phyloP scores from a whole-genome alignment of 92 coral and sea anemone species.

The Paramuricea clavata region DNA sequence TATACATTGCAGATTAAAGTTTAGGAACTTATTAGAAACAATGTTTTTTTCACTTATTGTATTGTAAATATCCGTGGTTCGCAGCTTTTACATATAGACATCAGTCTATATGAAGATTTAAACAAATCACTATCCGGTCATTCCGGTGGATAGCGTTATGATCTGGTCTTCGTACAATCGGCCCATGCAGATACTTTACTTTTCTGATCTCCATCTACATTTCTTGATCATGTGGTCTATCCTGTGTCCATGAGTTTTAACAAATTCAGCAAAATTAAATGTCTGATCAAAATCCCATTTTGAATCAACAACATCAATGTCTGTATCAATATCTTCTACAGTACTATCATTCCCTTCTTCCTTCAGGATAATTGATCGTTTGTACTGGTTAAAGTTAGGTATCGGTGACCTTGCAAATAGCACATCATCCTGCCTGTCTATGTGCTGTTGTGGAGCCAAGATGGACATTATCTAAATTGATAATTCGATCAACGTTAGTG shows the following conservation, averaged over 20 bases:
- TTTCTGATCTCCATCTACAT: slow-evolving; percentile 97
- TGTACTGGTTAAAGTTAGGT: slow-evolving; percentile 90
- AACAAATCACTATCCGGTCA: too few species aligned
- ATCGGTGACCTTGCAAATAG: slow-evolving; percentile 94
- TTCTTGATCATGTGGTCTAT: slow-evolving; percentile 99
- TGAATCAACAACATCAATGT: slow-evolving; percentile 77
- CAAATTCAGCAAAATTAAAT: slow-evolving; percentile 96
- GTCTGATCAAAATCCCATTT: slow-evolving; percentile 85
- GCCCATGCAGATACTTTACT: slow-evolving; percentile 23
- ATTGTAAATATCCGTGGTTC: too few species aligned
- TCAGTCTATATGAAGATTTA: neutral
- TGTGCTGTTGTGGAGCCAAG: slow-evolving; percentile 94
- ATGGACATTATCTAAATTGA: slow-evolving; percentile 97
- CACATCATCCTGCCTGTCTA: slow-evolving; percentile 93
- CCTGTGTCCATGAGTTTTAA: slow-evolving; percentile 97
- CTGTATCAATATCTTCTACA: slow-evolving; percentile 63
- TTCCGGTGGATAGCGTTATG: too few species aligned
- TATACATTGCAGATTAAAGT: too few species aligned
- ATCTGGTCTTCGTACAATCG: neutral
- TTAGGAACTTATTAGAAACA: too few species aligned
- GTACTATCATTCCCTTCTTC: slow-evolving; percentile 79
- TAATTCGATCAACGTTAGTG: too few species aligned
- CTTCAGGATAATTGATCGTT: slow-evolving; percentile 68
- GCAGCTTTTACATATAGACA: too few species aligned
- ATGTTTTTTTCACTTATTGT: too few species aligned